phyloP scores from a whole-genome alignment of 1,140 invertebrate species.

The Halyomorpha halys region DNA sequence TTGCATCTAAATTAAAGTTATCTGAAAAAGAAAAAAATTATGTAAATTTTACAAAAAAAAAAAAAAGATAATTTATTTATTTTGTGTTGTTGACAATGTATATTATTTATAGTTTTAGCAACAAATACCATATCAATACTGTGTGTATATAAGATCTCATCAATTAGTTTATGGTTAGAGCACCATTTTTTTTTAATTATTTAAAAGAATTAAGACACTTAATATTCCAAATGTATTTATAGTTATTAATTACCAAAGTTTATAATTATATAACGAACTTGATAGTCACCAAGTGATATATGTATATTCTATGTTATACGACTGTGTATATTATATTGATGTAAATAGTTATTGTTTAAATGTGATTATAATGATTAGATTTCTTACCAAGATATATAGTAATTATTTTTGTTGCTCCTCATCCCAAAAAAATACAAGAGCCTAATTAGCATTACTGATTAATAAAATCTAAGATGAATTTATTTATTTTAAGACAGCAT shows the following conservation, averaged over 20 bases:
- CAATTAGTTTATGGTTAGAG: conserved; percentile 1
- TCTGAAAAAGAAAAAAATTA: too few species aligned
- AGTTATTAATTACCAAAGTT: conserved; percentile 17
- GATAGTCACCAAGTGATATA: conserved; percentile 12
- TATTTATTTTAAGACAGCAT: too few species aligned
- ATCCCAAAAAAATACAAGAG: too few species aligned
- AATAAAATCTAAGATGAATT: too few species aligned
- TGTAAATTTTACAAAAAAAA: too few species aligned
- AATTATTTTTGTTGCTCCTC: too few species aligned
- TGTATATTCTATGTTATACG: conserved; percentile 12
- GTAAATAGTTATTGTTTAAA: conserved; percentile 14
- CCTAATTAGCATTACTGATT: too few species aligned
- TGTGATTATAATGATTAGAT: conserved; percentile 7
- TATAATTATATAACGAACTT: background rate
- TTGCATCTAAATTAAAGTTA: too few species aligned
- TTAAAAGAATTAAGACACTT: background rate
- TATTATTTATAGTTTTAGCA: background rate
- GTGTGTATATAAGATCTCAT: conserved; percentile 11
- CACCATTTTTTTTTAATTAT: background rate
- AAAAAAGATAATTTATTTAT: too few species aligned
- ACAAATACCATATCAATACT: background rate
- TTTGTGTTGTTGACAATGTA: background rate
- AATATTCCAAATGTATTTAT: conserved; percentile 14
- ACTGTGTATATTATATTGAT: conserved; percentile 8
- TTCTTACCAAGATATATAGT: background rate